Conservation (phyloP, 2,888 invertebrate species). For the Leuctra nigra region DNA sequence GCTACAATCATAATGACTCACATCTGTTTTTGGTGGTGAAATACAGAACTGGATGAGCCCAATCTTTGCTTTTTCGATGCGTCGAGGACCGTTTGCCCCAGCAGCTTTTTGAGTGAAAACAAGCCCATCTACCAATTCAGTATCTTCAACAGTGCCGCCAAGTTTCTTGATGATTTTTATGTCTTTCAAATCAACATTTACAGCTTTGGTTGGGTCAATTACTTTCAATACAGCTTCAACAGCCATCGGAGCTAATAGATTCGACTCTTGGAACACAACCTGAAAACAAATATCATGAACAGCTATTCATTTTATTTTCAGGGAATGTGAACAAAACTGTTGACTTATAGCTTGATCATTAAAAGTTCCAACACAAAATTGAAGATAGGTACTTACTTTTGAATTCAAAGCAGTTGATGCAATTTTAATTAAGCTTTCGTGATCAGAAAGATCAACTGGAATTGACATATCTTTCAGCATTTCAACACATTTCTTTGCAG, state of each 20-base stretch:
- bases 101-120: slow-evolving; percentile 86
- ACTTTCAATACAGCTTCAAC: slow-evolving; percentile 93
- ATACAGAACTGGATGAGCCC: slow-evolving; percentile 99
- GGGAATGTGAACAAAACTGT: no score
- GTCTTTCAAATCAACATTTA: slow-evolving; percentile 84
- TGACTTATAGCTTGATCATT: no score
- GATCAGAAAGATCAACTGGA: slow-evolving; percentile 78
- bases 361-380: neutral
- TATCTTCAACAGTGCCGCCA: slow-evolving; percentile 97
- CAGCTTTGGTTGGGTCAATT: slow-evolving; percentile 61
- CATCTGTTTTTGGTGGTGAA: slow-evolving; percentile 98
- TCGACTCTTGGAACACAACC: slow-evolving; percentile 97
- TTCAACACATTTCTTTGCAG: slow-evolving; percentile 63
- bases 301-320: no score
- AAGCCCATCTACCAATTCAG: slow-evolving; percentile 91
- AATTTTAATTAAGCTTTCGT: slow-evolving; percentile 81
- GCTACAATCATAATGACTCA: slow-evolving; percentile 42
- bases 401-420: slow-evolving; percentile 98
- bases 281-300: no score
- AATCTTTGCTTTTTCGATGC: slow-evolving; percentile 96
- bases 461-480: slow-evolving; percentile 79
- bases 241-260: slow-evolving; percentile 90
- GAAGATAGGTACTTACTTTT: slow-evolving; percentile 51
- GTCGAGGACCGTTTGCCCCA: slow-evolving; percentile 85
- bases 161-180: slow-evolving; percentile 96